These are phyloP conservation scores for Megalonaias nervosa DNA, from an alignment of 1,140 invertebrate species.

Conservation along the genomic window DNA sequence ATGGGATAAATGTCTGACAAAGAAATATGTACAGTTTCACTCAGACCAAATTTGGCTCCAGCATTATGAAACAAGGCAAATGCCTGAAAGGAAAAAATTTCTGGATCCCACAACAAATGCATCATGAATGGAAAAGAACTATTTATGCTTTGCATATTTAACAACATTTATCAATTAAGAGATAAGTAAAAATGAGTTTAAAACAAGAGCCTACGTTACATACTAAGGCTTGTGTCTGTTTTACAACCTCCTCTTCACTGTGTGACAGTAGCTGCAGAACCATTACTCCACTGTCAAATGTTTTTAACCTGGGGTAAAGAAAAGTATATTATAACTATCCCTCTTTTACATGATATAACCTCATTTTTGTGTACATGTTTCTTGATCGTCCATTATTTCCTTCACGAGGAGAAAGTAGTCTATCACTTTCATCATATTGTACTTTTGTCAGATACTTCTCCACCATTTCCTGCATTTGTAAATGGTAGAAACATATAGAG, in stretches of 20 bases:
- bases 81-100: too few relatives aligned
- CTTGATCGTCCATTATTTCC: not conserved
- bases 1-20: too few relatives aligned
- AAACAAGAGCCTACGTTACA: slow-evolving; percentile 32
- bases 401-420: not conserved
- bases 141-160: too few relatives aligned
- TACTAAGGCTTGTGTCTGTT: slow-evolving; percentile 82
- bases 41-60: too few relatives aligned
- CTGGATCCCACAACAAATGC: too few relatives aligned
- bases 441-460: too few relatives aligned
- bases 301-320: slow-evolving; percentile 75
- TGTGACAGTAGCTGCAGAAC: slow-evolving; percentile 88
- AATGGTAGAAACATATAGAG: too few relatives aligned
- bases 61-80: too few relatives aligned
- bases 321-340: slow-evolving; percentile 11
- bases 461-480: too few relatives aligned
- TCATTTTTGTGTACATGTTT: not conserved
- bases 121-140: too few relatives aligned
- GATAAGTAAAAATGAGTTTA: not conserved
- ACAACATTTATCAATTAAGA: too few relatives aligned
- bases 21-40: too few relatives aligned
- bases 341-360: not conserved
- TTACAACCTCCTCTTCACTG: slow-evolving; percentile 83
- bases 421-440: not conserved
- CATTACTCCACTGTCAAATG: slow-evolving; percentile 92